Evolutionary conservation across 2,888 invertebrate species (phyloP).

Genomic region (Scrobipalpa atriplicella): DNA sequence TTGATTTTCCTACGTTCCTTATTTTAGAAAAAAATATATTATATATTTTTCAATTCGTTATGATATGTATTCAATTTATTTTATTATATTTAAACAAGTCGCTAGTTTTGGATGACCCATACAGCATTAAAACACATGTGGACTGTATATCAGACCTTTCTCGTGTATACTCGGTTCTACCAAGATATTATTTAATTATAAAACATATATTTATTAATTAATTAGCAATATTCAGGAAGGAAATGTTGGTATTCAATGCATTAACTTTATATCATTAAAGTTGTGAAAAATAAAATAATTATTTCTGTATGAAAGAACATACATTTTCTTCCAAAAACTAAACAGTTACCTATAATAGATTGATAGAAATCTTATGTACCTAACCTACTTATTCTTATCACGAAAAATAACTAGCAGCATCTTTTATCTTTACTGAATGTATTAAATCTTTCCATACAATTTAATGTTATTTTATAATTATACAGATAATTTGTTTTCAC

Average conservation of each 20-base stretch:
- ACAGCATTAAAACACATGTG: conserved; percentile 1
- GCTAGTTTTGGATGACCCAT: not conserved
- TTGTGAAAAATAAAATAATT: not conserved
- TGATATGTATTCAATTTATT: too few relatives aligned
- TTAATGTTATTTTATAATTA: too few relatives aligned
- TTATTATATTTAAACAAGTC: not conserved
- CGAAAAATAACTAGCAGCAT: not conserved
- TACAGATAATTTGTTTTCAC: too few relatives aligned
- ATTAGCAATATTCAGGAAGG: not conserved
- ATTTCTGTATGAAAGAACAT: not conserved
- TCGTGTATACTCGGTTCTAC: conserved; percentile 15
- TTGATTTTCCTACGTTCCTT: too few relatives aligned
- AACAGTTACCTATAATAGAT: not conserved
- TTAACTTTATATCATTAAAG: not conserved
- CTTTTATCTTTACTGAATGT: too few relatives aligned
- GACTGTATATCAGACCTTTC: conserved; percentile 16
- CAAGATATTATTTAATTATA: not conserved
- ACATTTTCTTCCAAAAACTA: conserved; percentile 9
- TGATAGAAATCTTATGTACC: not conserved
- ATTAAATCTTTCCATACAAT: too few relatives aligned
- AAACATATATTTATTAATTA: not conserved
- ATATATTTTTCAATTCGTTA: too few relatives aligned
- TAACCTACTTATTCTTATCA: not conserved
- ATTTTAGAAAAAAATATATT: too few relatives aligned
- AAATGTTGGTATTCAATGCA: not conserved